Evolutionary conservation across 2,888 invertebrate genomes (phyloP), one percentile per base, ranked within the genome.

Genomic region (Cerceris rybyensis): DNA sequence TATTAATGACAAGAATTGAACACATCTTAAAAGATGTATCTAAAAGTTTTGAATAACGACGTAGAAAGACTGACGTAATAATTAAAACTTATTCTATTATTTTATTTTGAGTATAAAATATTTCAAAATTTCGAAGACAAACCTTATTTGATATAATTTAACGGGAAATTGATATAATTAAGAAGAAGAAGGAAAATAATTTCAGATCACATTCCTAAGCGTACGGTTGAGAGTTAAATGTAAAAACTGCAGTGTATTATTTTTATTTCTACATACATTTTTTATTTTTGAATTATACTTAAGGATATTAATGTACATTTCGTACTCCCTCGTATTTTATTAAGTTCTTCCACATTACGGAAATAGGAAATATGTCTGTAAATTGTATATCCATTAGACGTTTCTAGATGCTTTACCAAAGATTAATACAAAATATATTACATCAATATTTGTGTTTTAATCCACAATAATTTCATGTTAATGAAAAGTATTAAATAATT

Each of bases 181-280:
- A 69, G 50, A 59, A 60, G 70, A 52, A 73, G 2, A 16, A 1
- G 54, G 54, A n/a, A 9, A 16, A 54, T n/a, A 64, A 9, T 75
- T 54, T 69, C 60, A 61, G 17, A 73, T 9, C 60, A 83, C 83
- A 83, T 83, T 83, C 83, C 83, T 39, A 76, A 75, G 60, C 46
- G 57, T 41, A 28, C 50, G 58, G 9, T 68, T 52, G 78, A 78
- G 70, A 63, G 75, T 80, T 77, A 78, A 79, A 57, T 55, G 65
- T 69, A 64, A 66, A 70, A 72, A 69, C 7, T 61, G 13, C 50
- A 66, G 5, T 54, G 43, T 57, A 59, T 17, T 71, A 52, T 67
- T 66, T 79, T 72, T 76, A 17, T 61, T 61, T 58, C 67, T 74
- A 57, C 14, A 60, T 58, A 74, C 49, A 55, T 60, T 72, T 58